Evolutionary conservation across 2,113 vertebrate genomes (phyloP), one percentile per base, ranked within the genome.

Genomic region (Prietella phreatophila): DNA sequence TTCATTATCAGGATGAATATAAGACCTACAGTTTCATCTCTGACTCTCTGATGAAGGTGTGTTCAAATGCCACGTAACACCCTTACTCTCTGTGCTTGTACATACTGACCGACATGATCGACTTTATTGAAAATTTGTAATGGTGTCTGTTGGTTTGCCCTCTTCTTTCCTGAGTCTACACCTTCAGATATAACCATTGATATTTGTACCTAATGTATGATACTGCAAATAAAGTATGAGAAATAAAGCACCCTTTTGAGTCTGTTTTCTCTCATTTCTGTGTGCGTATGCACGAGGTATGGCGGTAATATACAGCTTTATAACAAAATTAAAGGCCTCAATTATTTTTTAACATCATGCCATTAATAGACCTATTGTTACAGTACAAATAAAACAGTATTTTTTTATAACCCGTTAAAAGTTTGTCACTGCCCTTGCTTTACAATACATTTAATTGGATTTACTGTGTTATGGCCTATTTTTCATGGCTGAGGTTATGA

Each of bases 201-300:
- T 83, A 94, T 95, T 94, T 95, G 94, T 95, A 96, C 94, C 94
- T 94, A 94, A 93, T 95, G 94, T 95, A 95, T 93, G 90, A 95
- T 95, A 95, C 93, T 94, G 93, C 93, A 94, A 95, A 95, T 95
- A 93, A 95, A 93, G 75, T 87, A 91, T 86, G 65, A 75, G 25
- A 84, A 90, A 84, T 73, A 33, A 89, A 82, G 33, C 42, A 27
- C 47, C 17, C 30, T 42, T 84, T 33, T 76, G 25, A 61, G 75
- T 55, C 11, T 85, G 33, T 58, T 30, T 86, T 84, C 56, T 79
- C 14, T 65, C n/a, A 22, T 53, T 56, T 42, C 53, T 50, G 30
- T 58, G 25, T 25, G n/a, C 1, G 7, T 5, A 39, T 20, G 8
- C 53, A 60, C 39, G 15, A 33, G n/a, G 19, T 33, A 10, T 33